A percentile compares a stretch with the other conserved stretches of the same genome.
These are phyloP conservation scores for Cerastis rubricosa DNA, from an alignment of 2,888 invertebrate genomes.

Conservation along the genomic window DNA sequence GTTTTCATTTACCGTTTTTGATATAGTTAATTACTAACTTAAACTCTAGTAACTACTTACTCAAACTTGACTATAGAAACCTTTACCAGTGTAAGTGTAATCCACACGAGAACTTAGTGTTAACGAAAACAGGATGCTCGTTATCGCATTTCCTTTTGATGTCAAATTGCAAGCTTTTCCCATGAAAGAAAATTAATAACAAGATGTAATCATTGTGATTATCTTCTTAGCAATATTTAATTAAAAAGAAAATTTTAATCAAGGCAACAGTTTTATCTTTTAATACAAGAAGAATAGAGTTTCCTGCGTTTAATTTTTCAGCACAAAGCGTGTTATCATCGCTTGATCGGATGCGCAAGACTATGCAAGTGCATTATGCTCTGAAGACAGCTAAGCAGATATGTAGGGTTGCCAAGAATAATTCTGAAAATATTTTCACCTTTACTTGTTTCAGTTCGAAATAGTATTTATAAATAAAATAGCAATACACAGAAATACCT, in stretches of 20 bases:
- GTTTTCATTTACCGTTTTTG: no score
- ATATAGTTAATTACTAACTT: no score
- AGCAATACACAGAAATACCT: not conserved
- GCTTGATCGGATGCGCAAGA: conserved; percentile 51
- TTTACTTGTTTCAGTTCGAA: not conserved
- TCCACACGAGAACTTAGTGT: not conserved
- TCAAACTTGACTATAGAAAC: no score
- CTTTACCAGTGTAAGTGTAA: not conserved
- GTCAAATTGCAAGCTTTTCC: not conserved
- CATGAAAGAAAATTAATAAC: not conserved
- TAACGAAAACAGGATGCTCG: not conserved
- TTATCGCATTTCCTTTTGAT: not conserved
- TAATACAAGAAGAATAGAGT: conserved; percentile 17
- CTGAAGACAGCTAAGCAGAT: conserved; percentile 27
- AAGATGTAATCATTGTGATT: not conserved
- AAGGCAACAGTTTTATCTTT: conserved; percentile 24
- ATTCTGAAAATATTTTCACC: not conserved
- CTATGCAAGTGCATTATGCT: conserved; percentile 58
- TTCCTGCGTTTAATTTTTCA: conserved; percentile 38
- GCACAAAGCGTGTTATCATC: conserved; percentile 50
- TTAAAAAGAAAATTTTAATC: conserved; percentile 21
- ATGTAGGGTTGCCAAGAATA: conserved; percentile 37
- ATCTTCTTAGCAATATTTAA: not conserved
- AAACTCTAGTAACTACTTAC: no score
- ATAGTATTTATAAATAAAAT: not conserved